Evolutionary conservation across 2,113 vertebrate species (phyloP).

Genomic region (Aix galericulata): DNA sequence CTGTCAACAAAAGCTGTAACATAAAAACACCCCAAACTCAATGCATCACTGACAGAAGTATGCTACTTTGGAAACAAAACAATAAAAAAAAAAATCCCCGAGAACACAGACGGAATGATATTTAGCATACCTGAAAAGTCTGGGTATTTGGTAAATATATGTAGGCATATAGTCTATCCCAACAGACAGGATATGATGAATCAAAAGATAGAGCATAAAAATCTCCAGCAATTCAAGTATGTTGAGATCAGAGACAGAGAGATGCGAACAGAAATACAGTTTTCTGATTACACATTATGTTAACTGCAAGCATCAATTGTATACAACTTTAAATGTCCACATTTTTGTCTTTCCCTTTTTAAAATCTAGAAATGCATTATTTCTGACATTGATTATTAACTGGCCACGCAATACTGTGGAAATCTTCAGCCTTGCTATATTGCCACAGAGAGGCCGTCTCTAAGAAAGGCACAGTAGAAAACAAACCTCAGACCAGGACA

Average conservation of each 20-base stretch:
- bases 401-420: background rate
- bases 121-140: background rate
- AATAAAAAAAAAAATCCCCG: background rate
- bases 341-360: background rate
- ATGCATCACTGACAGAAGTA: background rate
- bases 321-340: background rate
- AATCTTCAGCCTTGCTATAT: background rate
- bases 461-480: conserved; percentile 35
- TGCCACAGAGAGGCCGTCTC: background rate
- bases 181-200: background rate
- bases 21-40: background rate
- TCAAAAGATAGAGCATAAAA: background rate
- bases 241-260: background rate
- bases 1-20: background rate
- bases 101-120: background rate
- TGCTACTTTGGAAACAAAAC: background rate
- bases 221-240: background rate
- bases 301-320: background rate
- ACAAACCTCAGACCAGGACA: background rate
- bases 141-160: background rate
- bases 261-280: background rate
- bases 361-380: background rate
- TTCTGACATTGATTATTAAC: background rate
- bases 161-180: background rate
- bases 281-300: background rate